phyloP scores from a whole-genome alignment of 1,140 invertebrate species.

The Drosophila rhopaloa region DNA sequence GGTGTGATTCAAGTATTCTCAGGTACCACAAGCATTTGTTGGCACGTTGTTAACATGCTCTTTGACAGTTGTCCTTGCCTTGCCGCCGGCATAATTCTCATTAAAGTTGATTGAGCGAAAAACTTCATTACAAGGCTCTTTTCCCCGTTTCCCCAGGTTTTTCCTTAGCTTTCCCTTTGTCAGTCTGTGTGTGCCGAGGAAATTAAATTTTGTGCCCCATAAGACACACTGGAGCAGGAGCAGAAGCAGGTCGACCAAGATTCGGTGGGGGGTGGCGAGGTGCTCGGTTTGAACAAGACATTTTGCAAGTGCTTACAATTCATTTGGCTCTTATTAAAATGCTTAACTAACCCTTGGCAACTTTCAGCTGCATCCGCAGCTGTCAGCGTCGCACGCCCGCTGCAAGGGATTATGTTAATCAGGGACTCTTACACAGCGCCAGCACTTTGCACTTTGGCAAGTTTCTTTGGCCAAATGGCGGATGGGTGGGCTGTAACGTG shows the following conservation, averaged over 20 bases:
- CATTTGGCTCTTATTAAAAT: conserved; percentile 79
- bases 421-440: conserved; percentile 56
- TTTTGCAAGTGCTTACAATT: conserved; percentile 79
- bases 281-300: conserved; percentile 33
- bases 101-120: conserved; percentile 82
- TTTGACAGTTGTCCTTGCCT: conserved; percentile 56
- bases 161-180: conserved; percentile 10
- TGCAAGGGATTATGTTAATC: conserved; percentile 79
- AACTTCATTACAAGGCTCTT: conserved; percentile 69
- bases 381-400: conserved; percentile 66
- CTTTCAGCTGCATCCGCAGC: conserved; percentile 65
- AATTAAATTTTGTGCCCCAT: conserved; percentile 76
- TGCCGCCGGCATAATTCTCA: conserved; percentile 69
- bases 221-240: conserved; percentile 43
- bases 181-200: conserved; percentile 41
- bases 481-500: not conserved
- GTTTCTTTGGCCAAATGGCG: conserved; percentile 36
- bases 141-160: not conserved
- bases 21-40: conserved; percentile 47
- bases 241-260: not conserved
- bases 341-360: conserved; percentile 77
- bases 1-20: conserved; percentile 1
- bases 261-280: not conserved
- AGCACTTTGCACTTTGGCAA: conserved; percentile 78
- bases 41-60: conserved; percentile 75